Percentiles rank a stretch among this genome's conserved stretches.
Evolutionary conservation across 2,797 vertebrate genomes (phyloP).

Genomic region (Atherinosoma microstoma): DNA sequence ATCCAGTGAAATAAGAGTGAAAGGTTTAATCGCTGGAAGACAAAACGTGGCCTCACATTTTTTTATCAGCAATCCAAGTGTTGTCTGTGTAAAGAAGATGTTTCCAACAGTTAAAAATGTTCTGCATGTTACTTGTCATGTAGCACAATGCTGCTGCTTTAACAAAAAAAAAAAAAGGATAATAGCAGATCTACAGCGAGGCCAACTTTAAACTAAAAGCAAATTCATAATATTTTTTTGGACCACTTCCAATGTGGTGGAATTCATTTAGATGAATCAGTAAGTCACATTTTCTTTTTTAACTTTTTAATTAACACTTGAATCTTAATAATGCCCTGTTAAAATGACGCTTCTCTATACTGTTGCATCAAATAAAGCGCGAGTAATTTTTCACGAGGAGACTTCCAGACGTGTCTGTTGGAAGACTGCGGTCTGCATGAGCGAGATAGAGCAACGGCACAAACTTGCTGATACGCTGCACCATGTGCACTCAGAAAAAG

Average conservation of each 20-base stretch:
- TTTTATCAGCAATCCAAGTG: conserved; percentile 14
- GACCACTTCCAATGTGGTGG: background rate
- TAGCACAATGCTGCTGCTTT: conserved; percentile 3
- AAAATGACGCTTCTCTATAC: background rate
- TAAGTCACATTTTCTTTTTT: background rate
- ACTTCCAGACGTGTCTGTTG: conserved; percentile 42
- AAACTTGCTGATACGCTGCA: conserved; percentile 35
- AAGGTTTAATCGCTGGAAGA: background rate
- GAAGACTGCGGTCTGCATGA: conserved; percentile 49
- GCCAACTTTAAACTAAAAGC: conserved; percentile 5
- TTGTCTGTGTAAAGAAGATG: background rate
- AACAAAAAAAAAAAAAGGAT: conserved; percentile 22
- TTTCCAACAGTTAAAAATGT: conserved; percentile 18
- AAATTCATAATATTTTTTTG: background rate
- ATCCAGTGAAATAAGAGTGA: background rate
- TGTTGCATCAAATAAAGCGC: conserved; percentile 2
- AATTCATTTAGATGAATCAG: background rate
- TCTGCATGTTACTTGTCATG: background rate
- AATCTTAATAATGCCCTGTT: background rate
- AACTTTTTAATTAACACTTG: background rate
- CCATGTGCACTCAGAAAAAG: conserved; percentile 26
- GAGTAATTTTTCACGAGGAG: conserved; percentile 12
- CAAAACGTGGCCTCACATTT: conserved; percentile 3
- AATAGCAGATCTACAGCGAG: conserved; percentile 18
- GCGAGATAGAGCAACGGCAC: conserved; percentile 56